These are phyloP conservation scores for Sycophila sp. DNA, from an alignment of 1,140 invertebrate species.

Conservation along the genomic window DNA sequence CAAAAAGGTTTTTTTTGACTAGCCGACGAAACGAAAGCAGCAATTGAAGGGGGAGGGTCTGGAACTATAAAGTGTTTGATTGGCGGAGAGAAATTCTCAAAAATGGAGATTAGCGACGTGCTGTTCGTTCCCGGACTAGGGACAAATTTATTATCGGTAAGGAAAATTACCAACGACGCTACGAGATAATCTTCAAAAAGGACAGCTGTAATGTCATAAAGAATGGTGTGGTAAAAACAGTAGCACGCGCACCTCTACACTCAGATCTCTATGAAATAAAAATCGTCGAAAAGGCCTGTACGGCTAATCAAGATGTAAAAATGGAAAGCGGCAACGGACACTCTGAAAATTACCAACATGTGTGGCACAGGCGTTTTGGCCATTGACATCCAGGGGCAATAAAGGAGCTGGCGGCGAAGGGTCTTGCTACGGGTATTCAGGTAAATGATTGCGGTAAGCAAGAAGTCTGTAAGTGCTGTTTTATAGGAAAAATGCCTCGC, in stretches of 20 bases:
- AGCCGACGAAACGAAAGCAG: constrained; percentile 1
- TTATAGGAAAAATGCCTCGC: background rate
- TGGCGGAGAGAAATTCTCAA: background rate
- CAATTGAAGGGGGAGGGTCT: constrained; percentile 15
- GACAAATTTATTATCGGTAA: constrained; percentile 11
- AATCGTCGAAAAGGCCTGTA: background rate
- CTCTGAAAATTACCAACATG: background rate
- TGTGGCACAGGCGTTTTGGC: background rate
- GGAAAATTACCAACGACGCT: constrained; percentile 6
- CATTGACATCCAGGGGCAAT: background rate
- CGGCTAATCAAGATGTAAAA: background rate
- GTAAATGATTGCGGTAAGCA: background rate
- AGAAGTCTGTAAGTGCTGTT: background rate
- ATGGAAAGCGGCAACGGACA: background rate
- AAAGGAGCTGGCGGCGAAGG: background rate
- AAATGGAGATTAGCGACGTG: background rate
- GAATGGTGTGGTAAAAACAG: background rate
- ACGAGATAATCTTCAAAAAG: background rate
- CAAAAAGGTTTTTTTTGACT: constrained; percentile 6
- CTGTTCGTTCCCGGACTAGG: background rate
- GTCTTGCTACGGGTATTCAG: background rate
- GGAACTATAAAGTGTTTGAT: constrained; percentile 4
- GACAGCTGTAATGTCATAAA: constrained; percentile 4
- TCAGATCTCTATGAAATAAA: constrained; percentile 6
- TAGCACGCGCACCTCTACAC: background rate